A percentile compares a stretch with the other conserved stretches of the same genome.
Conservation (phyloP, 2,888 invertebrate species). For the Euzophera pinguis region DNA sequence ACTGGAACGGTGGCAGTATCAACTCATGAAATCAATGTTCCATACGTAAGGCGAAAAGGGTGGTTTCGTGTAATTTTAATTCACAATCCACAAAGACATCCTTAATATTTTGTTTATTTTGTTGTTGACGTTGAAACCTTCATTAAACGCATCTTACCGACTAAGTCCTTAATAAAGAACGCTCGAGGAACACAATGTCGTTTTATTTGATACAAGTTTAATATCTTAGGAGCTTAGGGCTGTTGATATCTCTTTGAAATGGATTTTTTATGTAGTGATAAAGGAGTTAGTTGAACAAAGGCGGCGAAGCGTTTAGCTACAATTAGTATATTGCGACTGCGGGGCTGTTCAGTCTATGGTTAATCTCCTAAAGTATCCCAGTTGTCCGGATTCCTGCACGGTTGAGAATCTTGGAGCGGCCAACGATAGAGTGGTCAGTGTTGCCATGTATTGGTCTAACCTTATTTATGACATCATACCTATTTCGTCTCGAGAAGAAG, state of each 20-base stretch:
- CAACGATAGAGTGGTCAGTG: too few species aligned
- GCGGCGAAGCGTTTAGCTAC: neutral
- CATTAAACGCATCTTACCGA: slow-evolving; percentile 19
- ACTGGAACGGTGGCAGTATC: too few species aligned
- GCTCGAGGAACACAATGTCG: slow-evolving; percentile 25
- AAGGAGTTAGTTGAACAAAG: neutral
- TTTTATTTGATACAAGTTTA: slow-evolving; percentile 25
- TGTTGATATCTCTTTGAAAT: slow-evolving; percentile 15
- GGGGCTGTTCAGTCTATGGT: too few species aligned
- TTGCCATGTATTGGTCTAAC: too few species aligned
- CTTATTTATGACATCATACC: too few species aligned
- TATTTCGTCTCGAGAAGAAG: too few species aligned
- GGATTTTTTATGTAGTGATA: slow-evolving; percentile 3
- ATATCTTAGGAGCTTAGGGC: slow-evolving; percentile 16
- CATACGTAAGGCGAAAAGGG: too few species aligned
- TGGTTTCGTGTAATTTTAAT: neutral
- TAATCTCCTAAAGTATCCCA: too few species aligned
- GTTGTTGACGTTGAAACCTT: slow-evolving; percentile 2
- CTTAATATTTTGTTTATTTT: neutral
- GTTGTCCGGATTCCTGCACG: too few species aligned
- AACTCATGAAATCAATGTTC: too few species aligned
- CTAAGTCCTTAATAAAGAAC: slow-evolving; percentile 24
- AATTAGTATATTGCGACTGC: too few species aligned
- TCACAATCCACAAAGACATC: neutral
- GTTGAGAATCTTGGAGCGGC: too few species aligned